Conservation (phyloP, 2,113 vertebrate genomes). For the Suncus etruscus region DNA sequence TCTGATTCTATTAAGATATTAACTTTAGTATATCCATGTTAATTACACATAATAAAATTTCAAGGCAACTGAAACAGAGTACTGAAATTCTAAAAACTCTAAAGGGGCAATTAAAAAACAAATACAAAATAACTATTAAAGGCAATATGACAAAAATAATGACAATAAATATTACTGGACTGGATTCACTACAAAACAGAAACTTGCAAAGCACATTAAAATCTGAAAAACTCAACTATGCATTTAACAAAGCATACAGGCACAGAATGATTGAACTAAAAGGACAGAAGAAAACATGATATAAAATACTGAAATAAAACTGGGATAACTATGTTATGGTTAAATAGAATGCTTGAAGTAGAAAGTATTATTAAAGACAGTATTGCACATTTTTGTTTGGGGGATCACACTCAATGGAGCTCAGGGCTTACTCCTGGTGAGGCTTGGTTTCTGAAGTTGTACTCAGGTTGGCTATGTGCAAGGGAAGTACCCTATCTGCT, state of each 20-base stretch:
- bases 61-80: constrained; percentile 49
- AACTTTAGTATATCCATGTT: constrained; percentile 22
- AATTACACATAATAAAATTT: constrained; percentile 42
- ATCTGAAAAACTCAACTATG: constrained; percentile 37
- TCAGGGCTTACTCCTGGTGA: too few species aligned
- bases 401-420: too few species aligned
- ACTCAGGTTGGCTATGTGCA: too few species aligned
- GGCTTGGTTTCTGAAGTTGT: too few species aligned
- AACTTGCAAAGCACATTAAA: constrained; percentile 25
- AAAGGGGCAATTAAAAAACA: constrained; percentile 15
- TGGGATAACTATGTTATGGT: constrained; percentile 27
- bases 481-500: too few species aligned
- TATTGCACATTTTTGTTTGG: neutral
- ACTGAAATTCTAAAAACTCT: constrained; percentile 42
- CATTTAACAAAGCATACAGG: neutral
- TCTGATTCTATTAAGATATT: neutral
- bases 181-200: constrained; percentile 34
- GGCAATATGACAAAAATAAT: constrained; percentile 42
- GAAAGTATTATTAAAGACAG: constrained; percentile 54
- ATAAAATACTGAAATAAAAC: constrained; percentile 41
- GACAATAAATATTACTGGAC: constrained; percentile 40
- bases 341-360: constrained; percentile 36
- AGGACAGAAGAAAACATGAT: constrained; percentile 25
- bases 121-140: neutral
- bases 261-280: constrained; percentile 47